Conservation (phyloP, 1,140 invertebrate species). For the Platyscapa corneri region DNA sequence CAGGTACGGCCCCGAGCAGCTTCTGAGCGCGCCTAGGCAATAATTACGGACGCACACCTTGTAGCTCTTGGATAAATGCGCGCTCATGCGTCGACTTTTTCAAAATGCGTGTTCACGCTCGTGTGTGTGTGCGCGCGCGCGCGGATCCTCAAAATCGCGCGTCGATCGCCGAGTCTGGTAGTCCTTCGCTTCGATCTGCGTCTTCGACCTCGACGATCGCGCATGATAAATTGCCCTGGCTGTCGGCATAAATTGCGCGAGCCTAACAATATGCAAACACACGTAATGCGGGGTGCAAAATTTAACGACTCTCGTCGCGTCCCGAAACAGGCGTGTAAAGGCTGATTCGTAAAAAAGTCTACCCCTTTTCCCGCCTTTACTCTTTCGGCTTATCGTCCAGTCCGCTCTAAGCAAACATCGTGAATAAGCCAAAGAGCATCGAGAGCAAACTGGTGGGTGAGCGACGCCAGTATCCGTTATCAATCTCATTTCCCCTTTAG, state of each 20-base stretch:
- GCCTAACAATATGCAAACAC: conserved; percentile 52
- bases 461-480: conserved; percentile 67
- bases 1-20: conserved; percentile 70
- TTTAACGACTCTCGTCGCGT: conserved; percentile 32
- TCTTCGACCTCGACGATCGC: not conserved
- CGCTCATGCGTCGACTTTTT: conserved; percentile 69
- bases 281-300: conserved; percentile 32
- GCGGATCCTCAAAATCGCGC: no score
- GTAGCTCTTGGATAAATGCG: conserved; percentile 64
- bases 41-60: conserved; percentile 62
- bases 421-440: conserved; percentile 71
- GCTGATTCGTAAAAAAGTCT: conserved; percentile 36
- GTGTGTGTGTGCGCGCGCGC: conserved; percentile 49
- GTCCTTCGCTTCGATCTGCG: not conserved
- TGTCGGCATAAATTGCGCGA: conserved; percentile 13
- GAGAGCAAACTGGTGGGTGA: conserved; percentile 16
- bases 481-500: conserved; percentile 59
- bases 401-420: conserved; percentile 69
- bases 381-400: conserved; percentile 66
- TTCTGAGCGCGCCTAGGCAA: conserved; percentile 67
- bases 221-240: conserved; percentile 37
- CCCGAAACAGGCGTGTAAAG: not conserved
- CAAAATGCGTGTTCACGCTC: conserved; percentile 57
- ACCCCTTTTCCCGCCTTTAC: conserved; percentile 23
- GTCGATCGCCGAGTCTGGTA: no score